Evolutionary conservation across 1,140 invertebrate genomes (phyloP), one percentile per base, ranked within the genome.

Genomic region (Lordiphosa mommai): DNA sequence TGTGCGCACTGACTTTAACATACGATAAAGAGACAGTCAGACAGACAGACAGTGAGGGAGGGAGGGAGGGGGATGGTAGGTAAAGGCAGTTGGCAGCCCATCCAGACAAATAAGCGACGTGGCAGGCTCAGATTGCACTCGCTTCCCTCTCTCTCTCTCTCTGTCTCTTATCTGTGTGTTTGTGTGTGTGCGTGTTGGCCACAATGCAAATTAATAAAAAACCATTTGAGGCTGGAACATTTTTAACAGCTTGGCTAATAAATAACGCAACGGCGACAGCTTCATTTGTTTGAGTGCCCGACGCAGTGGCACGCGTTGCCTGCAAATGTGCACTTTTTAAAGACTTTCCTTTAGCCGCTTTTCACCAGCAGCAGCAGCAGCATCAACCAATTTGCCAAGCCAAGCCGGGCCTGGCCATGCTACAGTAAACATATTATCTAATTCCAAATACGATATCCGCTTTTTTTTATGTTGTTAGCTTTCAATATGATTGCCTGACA

Each of bases 171-270:
- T 44, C 27, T 36, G 44, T 57, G 13, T 29, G 44, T 63, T 40
- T 47, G 37, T 51, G 47, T 38, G 23, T 14, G 27, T 46, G 29
- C 16, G 47, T 30, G 52, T 55, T 61, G 47, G 72, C 76, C 76
- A 67, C 77, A 76, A 70, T 60, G 77, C 71, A 82, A 82, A 82
- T 82, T 82, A 82, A 82, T 82, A 82, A 82, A 82, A 80, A 76
- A 76, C 66, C 72, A 84, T 82, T 82, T 82, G 67, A 82, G 76
- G 77, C 76, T 82, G 76, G 40, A 61, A 76, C 72, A 72, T 49
- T 58, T 56, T 76, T 52, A 74, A 44, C 72, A 70, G 72, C 72
- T 70, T 43, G 61, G 47, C 71, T 76, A 76, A 82, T 82, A 82
- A 82, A 82, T 82, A 84, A 82, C 71, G 58, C 77, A 67, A 57